Conservation (phyloP, 2,888 invertebrate genomes). For the Synanthedon vespiformis region DNA sequence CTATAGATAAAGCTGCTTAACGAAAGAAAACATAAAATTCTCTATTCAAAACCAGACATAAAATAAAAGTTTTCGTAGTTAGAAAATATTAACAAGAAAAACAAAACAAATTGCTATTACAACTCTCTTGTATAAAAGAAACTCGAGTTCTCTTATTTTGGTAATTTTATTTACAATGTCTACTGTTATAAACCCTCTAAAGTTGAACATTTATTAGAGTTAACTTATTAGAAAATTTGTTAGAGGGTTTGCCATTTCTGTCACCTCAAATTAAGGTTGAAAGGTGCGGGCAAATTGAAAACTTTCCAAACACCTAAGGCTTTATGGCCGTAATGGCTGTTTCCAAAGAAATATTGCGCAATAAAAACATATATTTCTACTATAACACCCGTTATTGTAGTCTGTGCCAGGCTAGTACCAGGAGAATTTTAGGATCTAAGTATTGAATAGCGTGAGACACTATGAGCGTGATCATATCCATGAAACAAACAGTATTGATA, state of each 20-base stretch:
- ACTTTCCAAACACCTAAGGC: neutral
- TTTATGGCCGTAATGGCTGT: neutral
- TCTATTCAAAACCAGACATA: too few species aligned
- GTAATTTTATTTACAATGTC: too few species aligned
- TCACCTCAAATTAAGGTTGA: neutral
- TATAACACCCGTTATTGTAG: slow-evolving; percentile 1
- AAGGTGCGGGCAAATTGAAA: neutral
- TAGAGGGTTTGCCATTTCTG: neutral
- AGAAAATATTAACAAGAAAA: too few species aligned
- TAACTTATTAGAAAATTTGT: neutral
- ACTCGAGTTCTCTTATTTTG: too few species aligned
- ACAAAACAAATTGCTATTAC: too few species aligned
- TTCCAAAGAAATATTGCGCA: neutral
- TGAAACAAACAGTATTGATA: slow-evolving; percentile 7
- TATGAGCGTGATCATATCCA: slow-evolving; percentile 21
- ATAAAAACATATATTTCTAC: neutral
- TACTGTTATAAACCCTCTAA: too few species aligned
- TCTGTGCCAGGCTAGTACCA: slow-evolving; percentile 27
- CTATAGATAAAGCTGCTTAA: too few species aligned
- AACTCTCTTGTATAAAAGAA: too few species aligned
- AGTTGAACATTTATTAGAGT: too few species aligned
- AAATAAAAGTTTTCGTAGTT: too few species aligned
- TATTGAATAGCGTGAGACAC: slow-evolving; percentile 27
- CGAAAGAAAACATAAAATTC: too few species aligned
- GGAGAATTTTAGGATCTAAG: slow-evolving; percentile 25